Evolutionary conservation across 2,113 vertebrate species (phyloP).

Genomic region (Chiloscyllium plagiosum): DNA sequence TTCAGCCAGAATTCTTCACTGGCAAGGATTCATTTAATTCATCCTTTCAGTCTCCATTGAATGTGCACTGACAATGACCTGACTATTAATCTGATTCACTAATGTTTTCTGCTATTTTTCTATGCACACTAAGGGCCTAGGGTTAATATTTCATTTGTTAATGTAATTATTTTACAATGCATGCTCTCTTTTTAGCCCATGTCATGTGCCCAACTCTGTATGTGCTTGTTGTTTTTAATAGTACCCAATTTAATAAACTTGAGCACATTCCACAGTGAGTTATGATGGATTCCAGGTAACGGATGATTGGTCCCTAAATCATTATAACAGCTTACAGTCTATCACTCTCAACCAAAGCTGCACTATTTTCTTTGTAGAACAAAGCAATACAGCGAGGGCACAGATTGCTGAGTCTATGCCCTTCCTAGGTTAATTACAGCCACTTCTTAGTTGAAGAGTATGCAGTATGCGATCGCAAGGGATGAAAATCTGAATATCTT

Average conservation of each 20-base stretch:
- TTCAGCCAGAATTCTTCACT: neutral
- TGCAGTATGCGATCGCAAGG: neutral
- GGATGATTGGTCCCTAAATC: neutral
- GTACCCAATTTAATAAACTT: neutral
- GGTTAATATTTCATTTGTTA: neutral
- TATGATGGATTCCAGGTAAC: neutral
- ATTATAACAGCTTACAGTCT: neutral
- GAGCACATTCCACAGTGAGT: neutral
- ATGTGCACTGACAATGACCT: constrained; percentile 20
- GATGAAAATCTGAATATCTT: neutral
- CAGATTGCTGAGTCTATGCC: neutral
- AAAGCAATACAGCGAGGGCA: neutral
- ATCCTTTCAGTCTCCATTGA: neutral
- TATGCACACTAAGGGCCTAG: neutral
- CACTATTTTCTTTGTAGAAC: neutral
- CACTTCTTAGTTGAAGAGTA: neutral
- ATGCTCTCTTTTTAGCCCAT: neutral
- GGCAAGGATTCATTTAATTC: neutral
- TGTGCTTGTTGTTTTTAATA: neutral
- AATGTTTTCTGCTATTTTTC: neutral
- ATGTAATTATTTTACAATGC: neutral
- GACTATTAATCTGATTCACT: neutral
- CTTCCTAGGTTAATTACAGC: neutral
- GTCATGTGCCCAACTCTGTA: neutral
- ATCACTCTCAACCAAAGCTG: neutral